phyloP scores from a whole-genome alignment of 2,888 invertebrate species.

The Argyresthia albistria region DNA sequence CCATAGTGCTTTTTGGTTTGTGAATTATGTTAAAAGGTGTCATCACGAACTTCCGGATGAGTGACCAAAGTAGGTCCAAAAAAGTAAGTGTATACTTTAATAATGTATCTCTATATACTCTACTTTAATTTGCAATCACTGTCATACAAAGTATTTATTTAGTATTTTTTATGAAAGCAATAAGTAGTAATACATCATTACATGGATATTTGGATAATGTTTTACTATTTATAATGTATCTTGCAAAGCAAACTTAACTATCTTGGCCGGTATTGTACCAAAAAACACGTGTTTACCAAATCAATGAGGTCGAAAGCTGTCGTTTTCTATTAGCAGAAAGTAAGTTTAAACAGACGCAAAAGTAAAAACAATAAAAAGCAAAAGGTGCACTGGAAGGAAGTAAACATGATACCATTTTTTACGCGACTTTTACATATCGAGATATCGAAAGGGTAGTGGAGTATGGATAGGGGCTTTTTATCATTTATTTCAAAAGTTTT shows the following conservation, averaged over 20 bases:
- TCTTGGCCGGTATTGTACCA: too few species aligned
- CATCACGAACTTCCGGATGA: too few species aligned
- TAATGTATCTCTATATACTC: too few species aligned
- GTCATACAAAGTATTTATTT: background rate
- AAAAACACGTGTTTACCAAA: background rate
- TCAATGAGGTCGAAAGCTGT: background rate
- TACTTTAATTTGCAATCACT: background rate
- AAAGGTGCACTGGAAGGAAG: slow-evolving; percentile 3
- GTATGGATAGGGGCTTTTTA: background rate
- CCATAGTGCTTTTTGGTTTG: background rate
- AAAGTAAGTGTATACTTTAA: too few species aligned
- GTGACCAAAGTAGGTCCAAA: background rate
- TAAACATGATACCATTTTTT: slow-evolving; percentile 1
- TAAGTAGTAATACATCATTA: too few species aligned
- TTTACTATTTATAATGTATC: too few species aligned
- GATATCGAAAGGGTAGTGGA: background rate
- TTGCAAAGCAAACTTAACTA: too few species aligned
- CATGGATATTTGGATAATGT: too few species aligned
- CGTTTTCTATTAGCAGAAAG: slow-evolving; percentile 6
- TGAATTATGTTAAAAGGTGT: background rate
- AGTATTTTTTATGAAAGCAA: background rate
- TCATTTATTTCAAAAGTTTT: background rate
- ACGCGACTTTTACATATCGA: background rate
- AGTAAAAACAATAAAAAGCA: background rate
- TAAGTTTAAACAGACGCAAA: background rate